phyloP scores from a whole-genome alignment of 2,888 invertebrate species.

The Eristalis pertinax region DNA sequence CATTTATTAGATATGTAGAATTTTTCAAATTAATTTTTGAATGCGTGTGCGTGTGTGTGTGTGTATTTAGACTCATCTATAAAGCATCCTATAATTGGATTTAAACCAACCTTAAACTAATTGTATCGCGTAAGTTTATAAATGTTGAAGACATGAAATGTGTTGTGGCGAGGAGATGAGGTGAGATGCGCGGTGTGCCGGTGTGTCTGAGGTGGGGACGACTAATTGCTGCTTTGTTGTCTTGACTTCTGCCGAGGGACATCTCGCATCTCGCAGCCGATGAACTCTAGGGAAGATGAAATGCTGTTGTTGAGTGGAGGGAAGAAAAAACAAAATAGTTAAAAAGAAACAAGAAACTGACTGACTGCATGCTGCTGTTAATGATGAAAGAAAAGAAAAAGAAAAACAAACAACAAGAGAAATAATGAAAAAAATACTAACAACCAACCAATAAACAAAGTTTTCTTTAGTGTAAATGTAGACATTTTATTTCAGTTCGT shows the following conservation, averaged over 20 bases:
- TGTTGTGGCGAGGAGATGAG: too few species aligned
- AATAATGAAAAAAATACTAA: conserved; percentile 17
- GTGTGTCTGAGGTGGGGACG: neutral
- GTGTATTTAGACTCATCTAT: conserved; percentile 37
- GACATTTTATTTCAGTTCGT: conserved; percentile 24
- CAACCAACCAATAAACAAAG: neutral
- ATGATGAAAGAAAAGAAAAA: conserved; percentile 26
- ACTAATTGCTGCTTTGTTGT: conserved; percentile 49
- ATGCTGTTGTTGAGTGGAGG: conserved; percentile 35
- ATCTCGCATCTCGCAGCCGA: neutral
- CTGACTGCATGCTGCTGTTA: conserved; percentile 69
- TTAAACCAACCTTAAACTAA: conserved; percentile 28
- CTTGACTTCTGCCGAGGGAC: neutral
- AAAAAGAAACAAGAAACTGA: conserved; percentile 34
- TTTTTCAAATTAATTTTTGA: conserved; percentile 46
- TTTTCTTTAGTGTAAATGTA: conserved; percentile 44
- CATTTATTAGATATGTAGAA: conserved; percentile 39
- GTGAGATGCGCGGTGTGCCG: neutral
- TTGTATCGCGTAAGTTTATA: conserved; percentile 5
- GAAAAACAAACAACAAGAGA: too few species aligned
- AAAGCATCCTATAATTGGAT: conserved; percentile 20
- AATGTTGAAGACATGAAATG: too few species aligned
- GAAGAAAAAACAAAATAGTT: neutral
- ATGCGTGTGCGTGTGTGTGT: neutral
- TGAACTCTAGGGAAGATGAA: neutral